Percentiles rank a stretch among this genome's conserved stretches.
Evolutionary conservation across 2,888 invertebrate genomes (phyloP).

Genomic region (Dynastes tityus): DNA sequence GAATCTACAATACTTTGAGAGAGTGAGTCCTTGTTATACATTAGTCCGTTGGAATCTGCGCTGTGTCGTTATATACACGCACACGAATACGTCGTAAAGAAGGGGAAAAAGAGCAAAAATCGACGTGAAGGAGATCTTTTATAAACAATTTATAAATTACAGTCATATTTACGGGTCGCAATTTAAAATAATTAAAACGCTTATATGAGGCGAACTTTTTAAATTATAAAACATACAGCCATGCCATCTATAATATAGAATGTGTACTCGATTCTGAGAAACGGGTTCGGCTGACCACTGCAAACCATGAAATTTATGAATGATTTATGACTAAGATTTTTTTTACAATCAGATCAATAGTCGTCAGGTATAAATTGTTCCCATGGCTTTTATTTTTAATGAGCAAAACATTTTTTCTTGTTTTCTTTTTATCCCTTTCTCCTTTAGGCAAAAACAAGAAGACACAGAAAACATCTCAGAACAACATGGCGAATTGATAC

Average conservation of each 20-base stretch:
- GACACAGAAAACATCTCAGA: not conserved
- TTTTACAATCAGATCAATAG: constrained; percentile 39
- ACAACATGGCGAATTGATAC: not conserved
- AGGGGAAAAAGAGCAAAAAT: not conserved
- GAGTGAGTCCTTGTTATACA: constrained; percentile 39
- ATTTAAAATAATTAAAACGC: constrained; percentile 50
- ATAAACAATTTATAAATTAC: constrained; percentile 49
- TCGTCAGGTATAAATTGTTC: constrained; percentile 47
- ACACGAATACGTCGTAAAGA: not conserved
- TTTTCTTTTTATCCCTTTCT: not conserved
- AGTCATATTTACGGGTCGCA: constrained; percentile 34
- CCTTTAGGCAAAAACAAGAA: not conserved
- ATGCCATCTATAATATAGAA: constrained; percentile 44
- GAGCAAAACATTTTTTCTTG: constrained; percentile 16
- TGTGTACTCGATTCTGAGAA: constrained; percentile 32
- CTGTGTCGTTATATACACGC: not conserved
- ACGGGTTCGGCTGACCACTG: constrained; percentile 40
- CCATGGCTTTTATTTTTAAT: constrained; percentile 42
- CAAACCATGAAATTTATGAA: constrained; percentile 50
- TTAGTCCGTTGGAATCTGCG: constrained; percentile 29
- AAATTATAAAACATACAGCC: constrained; percentile 19
- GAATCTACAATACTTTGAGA: constrained; percentile 46
- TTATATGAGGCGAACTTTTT: constrained; percentile 7
- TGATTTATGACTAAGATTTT: constrained; percentile 47
- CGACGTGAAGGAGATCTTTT: not conserved